Percentiles rank a stretch among this genome's conserved stretches.
These are phyloP conservation scores for Poeciliopsis presidionis DNA, from an alignment of 2,797 vertebrate species.

Conservation along the genomic window DNA sequence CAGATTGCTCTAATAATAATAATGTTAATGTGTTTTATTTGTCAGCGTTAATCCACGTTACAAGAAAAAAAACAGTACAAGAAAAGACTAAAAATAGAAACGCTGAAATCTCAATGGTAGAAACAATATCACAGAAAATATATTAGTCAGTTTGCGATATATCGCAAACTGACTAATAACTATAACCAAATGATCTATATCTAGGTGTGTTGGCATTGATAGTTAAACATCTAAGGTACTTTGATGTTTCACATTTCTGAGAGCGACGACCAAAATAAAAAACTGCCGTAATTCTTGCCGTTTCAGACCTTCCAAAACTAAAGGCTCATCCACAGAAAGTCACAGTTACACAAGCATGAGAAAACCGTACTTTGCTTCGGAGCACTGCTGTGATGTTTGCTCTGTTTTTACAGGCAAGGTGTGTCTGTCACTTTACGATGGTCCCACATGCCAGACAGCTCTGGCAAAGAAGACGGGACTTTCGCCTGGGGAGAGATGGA, in stretches of 20 bases:
- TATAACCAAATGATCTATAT: background rate
- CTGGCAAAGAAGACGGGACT: constrained; percentile 37
- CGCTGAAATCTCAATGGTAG: background rate
- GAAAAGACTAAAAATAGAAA: too few relatives aligned
- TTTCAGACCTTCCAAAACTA: background rate
- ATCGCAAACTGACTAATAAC: background rate
- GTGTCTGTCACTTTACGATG: constrained; percentile 45
- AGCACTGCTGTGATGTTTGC: constrained; percentile 37
- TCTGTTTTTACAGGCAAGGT: constrained; percentile 25
- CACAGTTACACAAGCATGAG: constrained; percentile 10
- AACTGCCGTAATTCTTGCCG: background rate
- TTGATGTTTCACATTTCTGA: background rate
- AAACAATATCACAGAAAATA: background rate
- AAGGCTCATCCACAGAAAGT: background rate
- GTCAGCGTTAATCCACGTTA: too few relatives aligned
- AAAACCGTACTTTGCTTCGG: constrained; percentile 17
- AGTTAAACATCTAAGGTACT: background rate
- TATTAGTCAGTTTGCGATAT: too few relatives aligned
- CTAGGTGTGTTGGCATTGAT: background rate
- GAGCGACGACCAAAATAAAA: background rate
- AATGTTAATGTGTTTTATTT: too few relatives aligned
- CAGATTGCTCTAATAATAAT: too few relatives aligned
- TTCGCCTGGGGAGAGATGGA: constrained; percentile 57
- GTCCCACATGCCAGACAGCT: constrained; percentile 51
- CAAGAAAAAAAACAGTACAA: too few relatives aligned